Base-by-base conservation (phyloP, 2,797 vertebrate species). In the Sebastes flavidus region DNA sequence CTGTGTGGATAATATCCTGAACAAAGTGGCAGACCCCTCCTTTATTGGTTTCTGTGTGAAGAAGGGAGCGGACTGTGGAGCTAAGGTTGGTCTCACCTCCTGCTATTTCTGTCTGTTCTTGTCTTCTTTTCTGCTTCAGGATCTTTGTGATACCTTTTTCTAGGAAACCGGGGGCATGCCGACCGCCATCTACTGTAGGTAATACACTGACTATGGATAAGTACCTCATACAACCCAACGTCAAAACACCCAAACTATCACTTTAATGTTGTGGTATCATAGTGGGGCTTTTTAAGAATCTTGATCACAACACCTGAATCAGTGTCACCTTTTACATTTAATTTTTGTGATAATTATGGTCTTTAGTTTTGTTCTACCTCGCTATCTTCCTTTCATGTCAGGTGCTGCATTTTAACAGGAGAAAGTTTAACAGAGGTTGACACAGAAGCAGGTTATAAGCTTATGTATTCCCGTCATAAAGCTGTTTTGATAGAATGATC, bases 1-100 rank as follows among this genome's bases (percentile, higher is more conserved):
- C 70, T 99, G 98, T 0, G 98, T 99, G 13, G 99, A 99, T 89
- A 99, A 99, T 91, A 97, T 99, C 87, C 90, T 99, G 85, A 98
- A 99, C 76, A 98, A 98, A 92, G 98, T 99, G 84, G 99, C 98
- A 0, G 99, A 99, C 87, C 99, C 99, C 0, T 89, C 95, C 49
- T 99, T 99, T 88, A 93, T 99, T 8, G 99, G 99, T 4, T 99
- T 99, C 91, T 99, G 98, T 91, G 85, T 98, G 87, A 94, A 95
- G 91, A 99, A 98, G 78, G 96, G 95, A 91, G 98, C 97, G 0
- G 98, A 99, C 82, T 99, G 98, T 32, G 98, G 98, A 30, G 98
- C 98, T 36, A 99, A 99, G 98, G 99, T 99, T 90, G 88, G 87
- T 86, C 49, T 62, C 20, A 11, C 27, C 18, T 77, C 30, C 25